phyloP scores from a whole-genome alignment of 2,888 invertebrate genomes.

The Pristionchus mayeri region DNA sequence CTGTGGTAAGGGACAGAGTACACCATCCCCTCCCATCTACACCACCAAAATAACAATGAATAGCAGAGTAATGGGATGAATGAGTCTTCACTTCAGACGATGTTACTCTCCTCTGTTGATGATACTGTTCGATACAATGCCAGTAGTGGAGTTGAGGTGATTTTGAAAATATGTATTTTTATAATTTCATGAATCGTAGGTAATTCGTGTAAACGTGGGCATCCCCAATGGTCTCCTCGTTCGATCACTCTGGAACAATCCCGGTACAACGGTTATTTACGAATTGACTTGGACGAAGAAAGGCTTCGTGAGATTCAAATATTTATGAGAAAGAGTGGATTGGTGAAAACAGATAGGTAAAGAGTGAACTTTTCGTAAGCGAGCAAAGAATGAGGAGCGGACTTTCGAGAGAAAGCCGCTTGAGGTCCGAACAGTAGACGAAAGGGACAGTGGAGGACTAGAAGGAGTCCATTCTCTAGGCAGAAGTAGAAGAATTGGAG shows the following conservation, averaged over 20 bases:
- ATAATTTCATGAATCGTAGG: conserved; percentile 19
- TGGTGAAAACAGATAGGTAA: neutral
- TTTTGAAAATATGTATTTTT: too few species aligned
- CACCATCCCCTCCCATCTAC: too few species aligned
- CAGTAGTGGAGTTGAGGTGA: conserved; percentile 4
- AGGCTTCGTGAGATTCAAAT: too few species aligned
- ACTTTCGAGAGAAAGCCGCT: too few species aligned
- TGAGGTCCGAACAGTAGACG: neutral
- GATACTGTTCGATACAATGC: conserved; percentile 51
- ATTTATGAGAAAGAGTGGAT: neutral
- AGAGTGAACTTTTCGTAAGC: conserved; percentile 44
- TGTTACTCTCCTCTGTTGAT: conserved; percentile 58
- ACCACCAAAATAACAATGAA: too few species aligned
- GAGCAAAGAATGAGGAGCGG: too few species aligned
- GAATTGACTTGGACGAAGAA: too few species aligned
- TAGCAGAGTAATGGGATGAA: neutral
- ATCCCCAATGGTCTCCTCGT: conserved; percentile 57
- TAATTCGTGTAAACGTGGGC: conserved; percentile 60
- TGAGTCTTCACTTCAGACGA: conserved; percentile 49
- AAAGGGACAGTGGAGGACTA: conserved; percentile 5
- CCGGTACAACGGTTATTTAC: conserved; percentile 59
- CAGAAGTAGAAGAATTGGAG: neutral
- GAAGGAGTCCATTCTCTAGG: neutral
- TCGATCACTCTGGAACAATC: conserved; percentile 70
- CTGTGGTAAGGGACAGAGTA: conserved; percentile 62